Evolutionary conservation across 2,113 vertebrate genomes (phyloP).

Genomic region (Microcebus tavaratra): DNA sequence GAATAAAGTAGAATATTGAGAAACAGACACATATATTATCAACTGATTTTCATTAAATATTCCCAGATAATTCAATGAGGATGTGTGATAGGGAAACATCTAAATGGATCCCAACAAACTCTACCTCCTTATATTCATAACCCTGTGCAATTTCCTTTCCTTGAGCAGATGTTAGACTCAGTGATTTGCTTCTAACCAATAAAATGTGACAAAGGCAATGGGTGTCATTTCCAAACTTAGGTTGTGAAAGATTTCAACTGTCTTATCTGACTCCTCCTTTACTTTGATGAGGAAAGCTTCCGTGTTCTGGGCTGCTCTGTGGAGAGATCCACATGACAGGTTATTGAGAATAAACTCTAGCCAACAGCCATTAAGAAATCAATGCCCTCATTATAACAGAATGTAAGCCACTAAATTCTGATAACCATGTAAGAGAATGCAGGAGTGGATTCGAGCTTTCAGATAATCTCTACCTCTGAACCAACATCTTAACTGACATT

Average conservation of each 20-base stretch:
- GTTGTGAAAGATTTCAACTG: no score
- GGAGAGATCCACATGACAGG: no score
- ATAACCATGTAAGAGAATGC: neutral
- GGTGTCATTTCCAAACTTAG: neutral
- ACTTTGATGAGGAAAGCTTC: neutral
- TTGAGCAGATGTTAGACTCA: neutral
- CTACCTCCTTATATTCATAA: neutral
- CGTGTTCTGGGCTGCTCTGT: neutral
- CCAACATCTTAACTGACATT: neutral
- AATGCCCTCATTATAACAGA: neutral
- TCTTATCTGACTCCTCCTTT: neutral
- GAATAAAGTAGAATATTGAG: neutral
- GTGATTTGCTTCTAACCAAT: neutral
- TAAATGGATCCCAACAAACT: neutral
- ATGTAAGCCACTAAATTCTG: neutral
- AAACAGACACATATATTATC: neutral
- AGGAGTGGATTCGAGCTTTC: neutral
- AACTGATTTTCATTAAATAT: neutral
- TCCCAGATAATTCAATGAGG: neutral
- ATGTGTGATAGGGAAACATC: neutral
- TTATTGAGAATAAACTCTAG: neutral
- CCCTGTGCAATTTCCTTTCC: neutral
- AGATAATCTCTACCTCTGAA: neutral
- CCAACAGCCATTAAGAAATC: neutral
- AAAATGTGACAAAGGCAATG: neutral